Evolutionary conservation across 2,113 vertebrate genomes (phyloP), one percentile per base, ranked within the genome.

Genomic region (Calyptomena viridis): DNA sequence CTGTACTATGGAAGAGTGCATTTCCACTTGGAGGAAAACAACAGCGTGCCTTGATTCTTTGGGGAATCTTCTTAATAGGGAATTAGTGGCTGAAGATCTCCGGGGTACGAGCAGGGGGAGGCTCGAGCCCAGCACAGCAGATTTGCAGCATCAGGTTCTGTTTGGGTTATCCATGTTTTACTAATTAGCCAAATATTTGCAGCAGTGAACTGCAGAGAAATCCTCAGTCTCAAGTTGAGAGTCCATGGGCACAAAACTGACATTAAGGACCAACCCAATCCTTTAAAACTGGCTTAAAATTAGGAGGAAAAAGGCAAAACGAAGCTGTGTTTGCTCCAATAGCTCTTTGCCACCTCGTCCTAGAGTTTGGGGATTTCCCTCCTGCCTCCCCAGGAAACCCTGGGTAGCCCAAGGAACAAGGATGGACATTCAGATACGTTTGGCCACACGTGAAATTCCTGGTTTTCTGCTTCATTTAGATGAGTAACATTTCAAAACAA

Each of bases 391-490:
- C 82, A 42, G 79, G 74, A 82, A 91, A 66, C 56, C 72, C 63
- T 49, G 68, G 63, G 33, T 3, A 77, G 75, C 60, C 59, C 40
- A 75, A 89, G 40, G 64, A 60, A 71, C 35, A 93, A 88, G 56
- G 66, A 21, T 33, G 66, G 72, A 39, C 66, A 74, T 84, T 94
- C 56, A 93, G 64, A 79, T 33, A 68, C 8, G 13, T 39, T 37
- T 46, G 75, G 44, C 59, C 76, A 68, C 82, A 1, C 74, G 10
- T 3, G 46, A 93, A 87, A 87, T 47, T 56, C 78, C 79, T 62
- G 44, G 22, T 17, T 92, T 92, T 94, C 94, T 92, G 79, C 84
- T 88, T 50, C 73, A n/a, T 71, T 91, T 86, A 63, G 59, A 76
- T 56, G 66, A 94, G 69, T 68, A 84, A 89, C 71, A 71, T 24